Evolutionary conservation across 1,140 invertebrate genomes (phyloP), one percentile per base, ranked within the genome.

Genomic region (Rhagoletis pomonella): DNA sequence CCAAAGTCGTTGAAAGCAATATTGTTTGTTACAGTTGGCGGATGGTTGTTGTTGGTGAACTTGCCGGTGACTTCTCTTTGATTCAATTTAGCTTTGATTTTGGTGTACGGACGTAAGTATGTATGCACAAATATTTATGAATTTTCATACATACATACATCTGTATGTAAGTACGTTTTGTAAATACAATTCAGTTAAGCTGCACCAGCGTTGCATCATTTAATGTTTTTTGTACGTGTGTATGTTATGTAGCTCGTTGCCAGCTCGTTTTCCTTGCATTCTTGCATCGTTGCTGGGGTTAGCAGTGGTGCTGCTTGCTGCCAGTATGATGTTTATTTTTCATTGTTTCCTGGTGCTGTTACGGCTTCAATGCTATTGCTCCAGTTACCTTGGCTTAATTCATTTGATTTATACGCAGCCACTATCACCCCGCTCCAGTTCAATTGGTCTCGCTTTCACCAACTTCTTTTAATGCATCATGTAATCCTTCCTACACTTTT

Each of bases 311-410:
- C 44, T 73, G 12, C 42, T 17, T 81, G n/a, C 10, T 50, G 42
- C 29, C 12, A 29, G 19, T n/a, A 4, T 55, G 12, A 7, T 81
- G 42, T 50, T 29, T 9, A 12, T 10, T 67, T 67, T 67, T 39
- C 69, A 42, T n/a, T 47, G 42, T 55, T 81, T 5, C 73, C n/a
- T 47, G 44, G 50, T 81, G 73, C 73, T 6, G 47, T 58, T 81
- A 47, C 55, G 73, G 47, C 44, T 81, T 81, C 44, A 81, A 50
- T 81, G 47, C 44, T 81, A 55, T 81, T 81, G 19, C 73, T 55
- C 73, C 73, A 58, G 73, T 81, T 81, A 81, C 73, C 73, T 81
- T 81, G 73, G 73, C 73, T 81, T 81, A 81, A 81, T 81, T 81
- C 73, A 81, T 19, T 81, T 55, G 47, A 81, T 81, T 81, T 81